Conservation (phyloP, 2,888 invertebrate genomes). For the Drosophila anomalipes region DNA sequence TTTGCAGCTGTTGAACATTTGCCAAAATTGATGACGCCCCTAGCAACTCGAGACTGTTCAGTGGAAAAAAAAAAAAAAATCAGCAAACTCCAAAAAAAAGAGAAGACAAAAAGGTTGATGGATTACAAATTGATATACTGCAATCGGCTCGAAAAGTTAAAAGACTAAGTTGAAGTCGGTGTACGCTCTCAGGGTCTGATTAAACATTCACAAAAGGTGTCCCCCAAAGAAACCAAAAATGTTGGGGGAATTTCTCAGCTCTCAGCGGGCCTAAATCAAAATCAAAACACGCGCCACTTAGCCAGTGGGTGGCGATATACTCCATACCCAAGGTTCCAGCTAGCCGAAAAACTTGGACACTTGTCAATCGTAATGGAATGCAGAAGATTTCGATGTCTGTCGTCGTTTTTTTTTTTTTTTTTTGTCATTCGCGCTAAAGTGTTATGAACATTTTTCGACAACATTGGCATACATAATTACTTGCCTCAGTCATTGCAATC, state of each 20-base stretch:
- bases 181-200: constrained; percentile 61
- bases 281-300: constrained; percentile 72
- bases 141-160: constrained; percentile 19
- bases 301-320: constrained; percentile 59
- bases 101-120: constrained; percentile 60
- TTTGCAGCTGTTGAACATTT: constrained; percentile 61
- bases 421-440: constrained; percentile 43
- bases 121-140: constrained; percentile 73
- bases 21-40: constrained; percentile 71
- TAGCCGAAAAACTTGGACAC: constrained; percentile 31
- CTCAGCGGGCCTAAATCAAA: constrained; percentile 67
- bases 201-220: constrained; percentile 66
- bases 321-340: constrained; percentile 18
- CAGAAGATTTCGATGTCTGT: constrained; percentile 47
- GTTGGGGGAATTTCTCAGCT: constrained; percentile 28
- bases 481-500: constrained; percentile 59
- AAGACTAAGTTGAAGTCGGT: constrained; percentile 38
- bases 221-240: constrained; percentile 15
- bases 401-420: constrained; percentile 12
- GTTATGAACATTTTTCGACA: constrained; percentile 68
- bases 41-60: constrained; percentile 35
- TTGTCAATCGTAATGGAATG: constrained; percentile 59
- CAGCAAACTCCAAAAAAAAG: constrained; percentile 2
- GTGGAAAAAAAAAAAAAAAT: constrained; percentile 5
- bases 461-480: constrained; percentile 73